A percentile compares a stretch with the other conserved stretches of the same genome.
Evolutionary conservation across 2,113 vertebrate genomes (phyloP).

Genomic region (Microtus ochrogaster): DNA sequence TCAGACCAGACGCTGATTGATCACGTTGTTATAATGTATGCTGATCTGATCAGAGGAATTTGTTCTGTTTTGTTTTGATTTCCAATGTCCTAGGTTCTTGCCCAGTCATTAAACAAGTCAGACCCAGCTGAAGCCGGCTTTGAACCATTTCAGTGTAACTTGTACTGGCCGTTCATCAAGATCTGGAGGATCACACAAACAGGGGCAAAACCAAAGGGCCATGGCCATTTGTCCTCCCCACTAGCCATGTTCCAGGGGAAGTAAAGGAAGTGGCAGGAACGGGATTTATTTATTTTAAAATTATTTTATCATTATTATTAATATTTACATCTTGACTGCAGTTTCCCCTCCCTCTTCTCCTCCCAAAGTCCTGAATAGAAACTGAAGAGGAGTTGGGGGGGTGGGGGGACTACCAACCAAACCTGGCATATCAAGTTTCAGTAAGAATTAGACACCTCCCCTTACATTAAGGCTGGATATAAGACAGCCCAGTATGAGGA

Average conservation of each 20-base stretch:
- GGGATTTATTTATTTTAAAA: slow-evolving; percentile 58
- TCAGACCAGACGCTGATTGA: slow-evolving; percentile 64
- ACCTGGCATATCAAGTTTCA: not conserved
- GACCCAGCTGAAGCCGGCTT: slow-evolving; percentile 42
- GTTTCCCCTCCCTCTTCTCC: not conserved
- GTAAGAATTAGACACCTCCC: not conserved
- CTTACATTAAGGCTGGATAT: not conserved
- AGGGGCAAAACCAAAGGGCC: slow-evolving; percentile 54
- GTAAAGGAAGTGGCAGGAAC: slow-evolving; percentile 62
- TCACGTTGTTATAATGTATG: slow-evolving; percentile 66
- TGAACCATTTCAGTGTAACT: slow-evolving; percentile 61
- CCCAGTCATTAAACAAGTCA: slow-evolving; percentile 73
- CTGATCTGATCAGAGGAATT: slow-evolving; percentile 49
- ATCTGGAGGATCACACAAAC: slow-evolving; percentile 67
- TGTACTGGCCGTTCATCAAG: slow-evolving; percentile 64
- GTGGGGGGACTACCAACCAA: not conserved
- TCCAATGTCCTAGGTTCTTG: slow-evolving; percentile 53
- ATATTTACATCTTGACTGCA: not conserved
- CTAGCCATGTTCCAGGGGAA: slow-evolving; percentile 48
- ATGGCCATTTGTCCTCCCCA: slow-evolving; percentile 65
- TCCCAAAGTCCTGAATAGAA: not conserved
- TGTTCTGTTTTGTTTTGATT: slow-evolving; percentile 76
- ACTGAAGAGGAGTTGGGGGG: too few species aligned
- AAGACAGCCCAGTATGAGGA: not conserved
- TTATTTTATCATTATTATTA: not conserved